Base-by-base conservation (phyloP, 2,888 invertebrate genomes). In the Lasioglossum malachurum region DNA sequence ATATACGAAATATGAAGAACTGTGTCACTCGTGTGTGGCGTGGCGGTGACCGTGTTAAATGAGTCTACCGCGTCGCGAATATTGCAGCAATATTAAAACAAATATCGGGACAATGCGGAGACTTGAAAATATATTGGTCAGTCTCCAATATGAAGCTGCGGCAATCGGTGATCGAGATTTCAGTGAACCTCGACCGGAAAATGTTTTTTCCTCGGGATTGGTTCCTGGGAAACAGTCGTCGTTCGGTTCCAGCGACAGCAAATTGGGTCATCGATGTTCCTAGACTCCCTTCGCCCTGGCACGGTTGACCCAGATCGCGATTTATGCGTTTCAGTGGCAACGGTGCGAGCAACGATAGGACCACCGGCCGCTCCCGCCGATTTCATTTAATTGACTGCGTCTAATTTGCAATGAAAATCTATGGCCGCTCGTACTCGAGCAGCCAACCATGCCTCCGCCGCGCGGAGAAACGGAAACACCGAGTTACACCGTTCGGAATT, bases 261-360 rank as follows among this genome's bases (percentile, higher is more conserved):
- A 79, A 80, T 78, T 83, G 74, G 83, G 86, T 88, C 81, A 82
- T 83, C 86, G 86, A 75, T 78, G 81, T 49, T 38, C 77, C 69
- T 57, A 64, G 72, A 76, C 35, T 78, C 31, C 44, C 69, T 46
- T 35, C 46, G 64, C n/a, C 19, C 67, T 53, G 23, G 71, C 80
- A 69, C 27, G 73, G 53, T 35, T 53, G 67, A 87, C 86, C 86
- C 74, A 86, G 75, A 86, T 82, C 73, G 57, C 46, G 82, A 87
- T 82, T 87, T 82, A 78, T 86, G 76, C 75, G 86, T 82, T 85
- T 41, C 53, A 23, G 49, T 44, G 46, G 38, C 75, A 75, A 53
- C 72, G 78, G 57, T 44, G 57, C 23, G 46, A 38, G 49, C 78
- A 60, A 67, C 27, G 82, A 41, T 49, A 74, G 64, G 44, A n/a